Base-by-base conservation (phyloP, 2,888 invertebrate genomes). In the Nephrotoma flavescens region DNA sequence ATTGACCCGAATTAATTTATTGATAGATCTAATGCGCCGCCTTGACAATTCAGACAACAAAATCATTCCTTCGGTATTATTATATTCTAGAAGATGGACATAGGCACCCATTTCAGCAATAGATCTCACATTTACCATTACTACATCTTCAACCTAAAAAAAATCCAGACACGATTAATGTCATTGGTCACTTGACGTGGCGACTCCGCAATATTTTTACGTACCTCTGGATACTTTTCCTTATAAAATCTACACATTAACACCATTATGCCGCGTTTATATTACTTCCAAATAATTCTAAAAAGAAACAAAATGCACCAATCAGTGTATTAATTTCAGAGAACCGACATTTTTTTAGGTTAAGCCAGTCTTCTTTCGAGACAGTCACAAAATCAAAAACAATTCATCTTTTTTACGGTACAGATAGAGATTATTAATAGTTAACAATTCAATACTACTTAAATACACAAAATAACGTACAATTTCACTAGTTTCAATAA, bases 71-170 rank as follows among this genome's bases (percentile, higher is more conserved):
- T 99, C 99, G 89, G 99, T 99, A 90, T 99, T 98, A 92, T 99
- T 99, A 91, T 99, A 99, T 92, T 99, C 99, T 88, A 99, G 93
- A 88, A 99, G 93, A 91, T 98, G 97, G 15, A 99, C 99, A 92
- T 99, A 99, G 1, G 99, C 99, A 87, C 99, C 99, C 99, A 99
- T 99, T 93, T 99, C 99, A 19, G 99, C 99, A 90, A 99, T 99
- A 88, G 98, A 96, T 84, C 98, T 94, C 3, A 99, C 99, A 91
- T 98, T 99, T 42, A 99, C 99, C 98, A 99, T 98, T 85, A 99
- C 99, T 86, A 99, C 99, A 95, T 99, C 99, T 90, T 99, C 99
- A 87, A 99, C 95, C 88, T 88, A 11, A 83, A 85, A n/a, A 87
- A 86, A 45, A 11, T 71, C 31, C 86, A 85, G 9, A 44, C n/a